Evolutionary conservation across 2,888 invertebrate species (phyloP).

Genomic region (Hesperia comma): DNA sequence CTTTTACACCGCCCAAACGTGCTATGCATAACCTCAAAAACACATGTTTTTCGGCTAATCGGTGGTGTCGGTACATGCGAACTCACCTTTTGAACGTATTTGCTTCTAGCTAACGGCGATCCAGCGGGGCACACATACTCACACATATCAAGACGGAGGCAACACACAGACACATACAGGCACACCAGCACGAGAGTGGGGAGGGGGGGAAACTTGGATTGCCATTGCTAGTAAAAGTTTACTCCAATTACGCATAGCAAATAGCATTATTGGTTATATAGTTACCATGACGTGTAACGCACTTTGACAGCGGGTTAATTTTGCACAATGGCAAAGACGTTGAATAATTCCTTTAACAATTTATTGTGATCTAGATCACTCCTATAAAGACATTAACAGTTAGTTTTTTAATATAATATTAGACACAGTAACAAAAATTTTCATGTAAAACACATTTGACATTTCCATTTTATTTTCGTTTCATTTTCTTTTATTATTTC

Average conservation of each 20-base stretch:
- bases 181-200: slow-evolving; percentile 70
- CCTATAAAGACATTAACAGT: slow-evolving; percentile 82
- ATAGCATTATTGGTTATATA: slow-evolving; percentile 39
- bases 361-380: slow-evolving; percentile 77
- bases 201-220: slow-evolving; percentile 55
- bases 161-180: slow-evolving; percentile 77
- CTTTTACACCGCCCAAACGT: no score
- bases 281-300: slow-evolving; percentile 44
- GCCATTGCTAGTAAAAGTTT: slow-evolving; percentile 62
- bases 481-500: slow-evolving; percentile 54
- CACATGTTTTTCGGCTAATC: slow-evolving; percentile 42
- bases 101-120: slow-evolving; percentile 81
- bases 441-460: slow-evolving; percentile 63
- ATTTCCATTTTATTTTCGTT: slow-evolving; percentile 67
- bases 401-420: slow-evolving; percentile 72
- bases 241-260: slow-evolving; percentile 25
- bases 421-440: slow-evolving; percentile 66
- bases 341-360: slow-evolving; percentile 74
- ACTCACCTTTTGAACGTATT: slow-evolving; percentile 72
- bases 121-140: slow-evolving; percentile 75
- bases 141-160: slow-evolving; percentile 83
- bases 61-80: slow-evolving; percentile 53
- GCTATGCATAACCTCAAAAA: slow-evolving; percentile 24
- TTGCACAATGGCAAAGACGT: slow-evolving; percentile 64
- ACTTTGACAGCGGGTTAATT: slow-evolving; percentile 42